Conservation (phyloP, 2,888 invertebrate genomes). For the Scrobipalpa costella region DNA sequence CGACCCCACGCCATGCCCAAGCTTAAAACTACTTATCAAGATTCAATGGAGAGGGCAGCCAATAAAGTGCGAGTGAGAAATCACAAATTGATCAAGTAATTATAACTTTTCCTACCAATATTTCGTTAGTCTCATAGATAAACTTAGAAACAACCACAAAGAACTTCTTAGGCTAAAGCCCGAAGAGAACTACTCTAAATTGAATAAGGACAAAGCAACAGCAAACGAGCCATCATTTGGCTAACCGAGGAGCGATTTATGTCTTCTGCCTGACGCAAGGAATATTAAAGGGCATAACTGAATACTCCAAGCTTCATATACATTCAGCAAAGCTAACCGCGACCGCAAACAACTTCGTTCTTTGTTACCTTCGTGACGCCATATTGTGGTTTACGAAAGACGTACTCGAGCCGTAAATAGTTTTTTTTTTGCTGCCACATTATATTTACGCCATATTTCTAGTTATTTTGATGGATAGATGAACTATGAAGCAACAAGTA, state of each 20-base stretch:
- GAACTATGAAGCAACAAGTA: slow-evolving; percentile 12
- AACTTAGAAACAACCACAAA: slow-evolving; percentile 5
- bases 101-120: neutral
- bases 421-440: slow-evolving; percentile 10
- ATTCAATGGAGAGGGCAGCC: slow-evolving; percentile 1
- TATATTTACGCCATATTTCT: slow-evolving; percentile 16
- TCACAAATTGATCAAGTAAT: slow-evolving; percentile 2
- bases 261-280: slow-evolving; percentile 4
- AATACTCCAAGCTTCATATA: neutral
- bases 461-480: slow-evolving; percentile 7
- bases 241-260: neutral
- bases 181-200: neutral
- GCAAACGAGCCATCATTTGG: slow-evolving; percentile 10
- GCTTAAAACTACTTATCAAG: slow-evolving; percentile 29
- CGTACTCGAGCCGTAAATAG: slow-evolving; percentile 2
- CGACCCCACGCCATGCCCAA: slow-evolving; percentile 41
- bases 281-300: neutral
- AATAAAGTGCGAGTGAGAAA: neutral
- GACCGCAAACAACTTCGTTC: slow-evolving; percentile 11
- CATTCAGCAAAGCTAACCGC: slow-evolving; percentile 4
- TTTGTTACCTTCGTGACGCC: slow-evolving; percentile 13
- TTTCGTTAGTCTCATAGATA: neutral
- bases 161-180: neutral
- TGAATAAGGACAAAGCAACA: slow-evolving; percentile 6
- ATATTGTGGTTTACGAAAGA: slow-evolving; percentile 9